Percentiles rank a stretch among this genome's conserved stretches.
phyloP scores from a whole-genome alignment of 2,113 vertebrate species.

The Spizaetus ornatus region DNA sequence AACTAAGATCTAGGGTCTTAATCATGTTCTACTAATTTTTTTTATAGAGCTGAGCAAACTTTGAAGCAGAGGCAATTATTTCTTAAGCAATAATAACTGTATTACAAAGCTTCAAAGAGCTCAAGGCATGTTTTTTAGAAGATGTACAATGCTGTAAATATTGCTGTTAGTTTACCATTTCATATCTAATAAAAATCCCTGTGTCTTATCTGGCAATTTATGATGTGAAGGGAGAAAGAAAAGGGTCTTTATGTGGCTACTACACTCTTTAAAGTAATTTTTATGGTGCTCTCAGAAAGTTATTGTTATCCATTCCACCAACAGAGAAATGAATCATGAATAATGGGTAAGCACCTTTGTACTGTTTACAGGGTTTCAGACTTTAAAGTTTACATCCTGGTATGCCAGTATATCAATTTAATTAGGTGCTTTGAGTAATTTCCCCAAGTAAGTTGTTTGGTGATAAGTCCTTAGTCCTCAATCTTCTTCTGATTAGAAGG shows the following conservation, averaged over 20 bases:
- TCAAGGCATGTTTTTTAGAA: background rate
- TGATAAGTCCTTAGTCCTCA: constrained; percentile 59
- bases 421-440: constrained; percentile 65
- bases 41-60: background rate
- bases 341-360: constrained; percentile 32
- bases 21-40: background rate
- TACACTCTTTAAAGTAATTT: constrained; percentile 54
- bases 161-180: constrained; percentile 9
- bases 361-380: constrained; percentile 36
- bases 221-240: background rate
- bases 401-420: constrained; percentile 57
- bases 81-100: constrained; percentile 10
- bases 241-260: constrained; percentile 33
- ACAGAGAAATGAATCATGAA: constrained; percentile 23
- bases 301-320: constrained; percentile 42
- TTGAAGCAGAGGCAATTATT: constrained; percentile 9
- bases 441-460: constrained; percentile 40
- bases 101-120: constrained; percentile 2
- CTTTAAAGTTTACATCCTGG: constrained; percentile 45
- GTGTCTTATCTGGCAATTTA: constrained; percentile 34
- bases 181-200: constrained; percentile 25
- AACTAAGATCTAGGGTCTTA: background rate
- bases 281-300: constrained; percentile 35
- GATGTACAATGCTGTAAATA: constrained; percentile 1
- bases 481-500: constrained; percentile 58